Evolutionary conservation across 2,888 invertebrate species (phyloP).

Genomic region (Nymphalis c-album): DNA sequence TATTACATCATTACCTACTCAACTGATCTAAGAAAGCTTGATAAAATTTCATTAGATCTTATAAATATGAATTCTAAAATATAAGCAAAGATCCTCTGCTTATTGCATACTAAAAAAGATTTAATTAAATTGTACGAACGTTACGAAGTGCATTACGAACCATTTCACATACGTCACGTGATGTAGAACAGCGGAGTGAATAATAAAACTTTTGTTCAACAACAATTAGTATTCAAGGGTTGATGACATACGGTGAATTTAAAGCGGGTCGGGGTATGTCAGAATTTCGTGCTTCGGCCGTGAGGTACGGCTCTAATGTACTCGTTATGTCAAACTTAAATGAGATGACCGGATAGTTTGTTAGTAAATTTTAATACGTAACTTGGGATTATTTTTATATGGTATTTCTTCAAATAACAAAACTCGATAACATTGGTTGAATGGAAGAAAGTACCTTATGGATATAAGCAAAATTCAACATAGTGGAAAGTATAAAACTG

Average conservation of each 20-base stretch:
- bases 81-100: not conserved
- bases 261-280: conserved; percentile 50
- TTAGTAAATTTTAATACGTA: too few species aligned
- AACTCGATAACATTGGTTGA: too few species aligned
- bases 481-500: too few species aligned
- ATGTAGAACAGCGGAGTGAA: conserved; percentile 24
- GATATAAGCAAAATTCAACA: too few species aligned
- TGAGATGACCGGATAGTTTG: not conserved
- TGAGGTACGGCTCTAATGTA: not conserved
- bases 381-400: too few species aligned
- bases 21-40: too few species aligned
- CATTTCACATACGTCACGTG: conserved; percentile 20
- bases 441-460: too few species aligned
- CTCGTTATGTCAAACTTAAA: not conserved
- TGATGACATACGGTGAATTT: conserved; percentile 50
- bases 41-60: too few species aligned
- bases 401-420: too few species aligned
- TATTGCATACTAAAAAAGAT: not conserved
- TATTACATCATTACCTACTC: too few species aligned
- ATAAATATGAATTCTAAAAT: too few species aligned
- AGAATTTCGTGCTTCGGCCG: conserved; percentile 46
- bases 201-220: conserved; percentile 47
- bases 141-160: conserved; percentile 4
- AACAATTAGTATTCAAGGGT: conserved; percentile 63
- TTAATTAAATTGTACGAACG: conserved; percentile 2